phyloP scores from a whole-genome alignment of 2,888 invertebrate genomes.

The Linyphia triangularis region DNA sequence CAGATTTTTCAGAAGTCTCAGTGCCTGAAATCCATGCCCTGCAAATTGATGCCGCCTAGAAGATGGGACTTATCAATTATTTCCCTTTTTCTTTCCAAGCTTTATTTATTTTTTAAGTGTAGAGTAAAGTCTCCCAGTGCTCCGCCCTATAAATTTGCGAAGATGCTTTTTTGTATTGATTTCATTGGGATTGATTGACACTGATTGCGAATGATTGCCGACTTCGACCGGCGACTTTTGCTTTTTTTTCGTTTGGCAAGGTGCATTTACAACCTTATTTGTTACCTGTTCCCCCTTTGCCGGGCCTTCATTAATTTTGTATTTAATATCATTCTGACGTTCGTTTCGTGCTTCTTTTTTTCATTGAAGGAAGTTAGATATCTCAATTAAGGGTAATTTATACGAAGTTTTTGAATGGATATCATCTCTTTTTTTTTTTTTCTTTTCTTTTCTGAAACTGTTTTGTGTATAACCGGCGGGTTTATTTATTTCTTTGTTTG shows the following conservation, averaged over 20 bases:
- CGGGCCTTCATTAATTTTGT: slow-evolving; percentile 70
- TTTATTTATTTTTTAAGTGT: slow-evolving; percentile 42
- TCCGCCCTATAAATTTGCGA: slow-evolving; percentile 69
- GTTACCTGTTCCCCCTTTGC: slow-evolving; percentile 37
- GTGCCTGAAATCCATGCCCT: slow-evolving; percentile 37
- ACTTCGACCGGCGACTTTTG: slow-evolving; percentile 48
- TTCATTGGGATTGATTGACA: slow-evolving; percentile 65
- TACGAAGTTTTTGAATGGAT: no score
- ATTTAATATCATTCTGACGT: slow-evolving; percentile 74
- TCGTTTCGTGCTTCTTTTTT: slow-evolving; percentile 40
- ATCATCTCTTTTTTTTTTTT: not conserved
- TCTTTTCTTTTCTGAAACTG: not conserved
- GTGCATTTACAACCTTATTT: slow-evolving; percentile 45
- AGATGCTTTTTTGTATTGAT: slow-evolving; percentile 63
- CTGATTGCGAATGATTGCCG: slow-evolving; percentile 74
- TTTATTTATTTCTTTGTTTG: not conserved
- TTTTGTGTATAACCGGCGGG: not conserved
- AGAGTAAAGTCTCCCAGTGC: slow-evolving; percentile 8
- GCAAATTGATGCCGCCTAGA: slow-evolving; percentile 41
- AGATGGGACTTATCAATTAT: slow-evolving; percentile 67
- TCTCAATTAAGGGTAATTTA: slow-evolving; percentile 66
- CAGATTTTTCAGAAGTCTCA: slow-evolving; percentile 42
- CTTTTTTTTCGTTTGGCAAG: slow-evolving; percentile 11
- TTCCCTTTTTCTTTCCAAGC: slow-evolving; percentile 12
- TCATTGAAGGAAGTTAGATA: slow-evolving; percentile 41